phyloP scores from a whole-genome alignment of 2,888 invertebrate species.

The Polylopha cassiicola region DNA sequence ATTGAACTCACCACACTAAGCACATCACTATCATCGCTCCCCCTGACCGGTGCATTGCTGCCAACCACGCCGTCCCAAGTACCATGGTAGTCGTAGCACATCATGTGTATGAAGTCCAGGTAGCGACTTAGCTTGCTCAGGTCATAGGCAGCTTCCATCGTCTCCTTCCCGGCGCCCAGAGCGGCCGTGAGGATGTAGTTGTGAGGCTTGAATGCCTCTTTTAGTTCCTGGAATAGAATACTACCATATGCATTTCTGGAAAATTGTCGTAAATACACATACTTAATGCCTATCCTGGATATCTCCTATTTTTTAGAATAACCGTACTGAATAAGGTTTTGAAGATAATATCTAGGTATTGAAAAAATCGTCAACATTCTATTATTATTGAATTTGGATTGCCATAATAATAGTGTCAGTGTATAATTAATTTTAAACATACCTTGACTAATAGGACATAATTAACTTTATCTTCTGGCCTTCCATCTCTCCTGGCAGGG shows the following conservation, averaged over 20 bases:
- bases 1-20: slow-evolving; percentile 82
- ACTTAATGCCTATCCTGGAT: too few relatives aligned
- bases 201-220: slow-evolving; percentile 81
- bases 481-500: slow-evolving; percentile 86
- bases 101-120: slow-evolving; percentile 86
- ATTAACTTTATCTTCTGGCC: slow-evolving; percentile 84
- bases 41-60: slow-evolving; percentile 85
- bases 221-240: slow-evolving; percentile 83
- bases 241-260: too few relatives aligned
- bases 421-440: slow-evolving; percentile 22
- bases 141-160: slow-evolving; percentile 87
- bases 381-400: too few relatives aligned
- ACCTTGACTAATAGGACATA: slow-evolving; percentile 87
- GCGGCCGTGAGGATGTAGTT: slow-evolving; percentile 88
- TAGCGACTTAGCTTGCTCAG: slow-evolving; percentile 81
- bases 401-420: background rate
- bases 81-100: slow-evolving; percentile 94
- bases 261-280: too few relatives aligned
- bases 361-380: too few relatives aligned
- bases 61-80: slow-evolving; percentile 87
- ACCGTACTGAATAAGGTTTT: too few relatives aligned
- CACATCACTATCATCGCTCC: slow-evolving; percentile 65
- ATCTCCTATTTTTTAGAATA: too few relatives aligned
- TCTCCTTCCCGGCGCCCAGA: slow-evolving; percentile 85
- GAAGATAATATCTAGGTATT: too few relatives aligned